Base-by-base conservation (phyloP, 2,888 invertebrate genomes). In the Xestia sexstrigata region DNA sequence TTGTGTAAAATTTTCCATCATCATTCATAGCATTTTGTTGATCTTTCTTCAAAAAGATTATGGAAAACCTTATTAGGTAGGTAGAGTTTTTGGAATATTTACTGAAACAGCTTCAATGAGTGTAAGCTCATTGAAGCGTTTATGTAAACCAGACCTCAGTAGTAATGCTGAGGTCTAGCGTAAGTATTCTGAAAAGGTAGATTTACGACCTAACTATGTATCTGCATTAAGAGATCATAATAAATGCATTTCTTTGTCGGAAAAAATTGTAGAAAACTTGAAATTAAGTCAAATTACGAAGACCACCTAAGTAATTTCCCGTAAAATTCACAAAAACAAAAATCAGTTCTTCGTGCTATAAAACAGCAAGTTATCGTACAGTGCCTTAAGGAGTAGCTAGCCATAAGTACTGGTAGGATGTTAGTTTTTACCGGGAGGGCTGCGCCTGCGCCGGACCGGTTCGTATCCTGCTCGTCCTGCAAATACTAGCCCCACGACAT, bases 391-490 rank as follows among this genome's bases (percentile, higher is more conserved):
- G 83, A 85, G 82, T 71, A 71, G 74, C 78, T 81, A 76, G 80
- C 87, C 82, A 82, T 88, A 82, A 89, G 86, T 86, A 83, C 86
- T 86, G 88, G 88, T 89, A 89, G 89, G 91, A 91, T 90, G 91
- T 89, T 88, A 84, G 91, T 94, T 94, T 94, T 94, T 94, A 91
- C 91, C 79, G 85, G 87, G 89, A 89, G 86, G 88, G 90, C 91
- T 91, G 90, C 87, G 58, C 42, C 42, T 42, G 42, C 42, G 42
- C 70, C 70, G 78, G 92, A 95, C 95, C 95, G 95, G 95, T 94
- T 92, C 86, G 89, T 85, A 93, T 95, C 95, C 95, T 94, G 94
- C 91, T 93, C 90, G 91, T 90, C 93, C 93, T 91, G 92, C 91
- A 92, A 83, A 87, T 89, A 92, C 93, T 88, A 90, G 93, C 90